Evolutionary conservation across 2,888 invertebrate species (phyloP).

Genomic region (Hedychridium roseum): DNA sequence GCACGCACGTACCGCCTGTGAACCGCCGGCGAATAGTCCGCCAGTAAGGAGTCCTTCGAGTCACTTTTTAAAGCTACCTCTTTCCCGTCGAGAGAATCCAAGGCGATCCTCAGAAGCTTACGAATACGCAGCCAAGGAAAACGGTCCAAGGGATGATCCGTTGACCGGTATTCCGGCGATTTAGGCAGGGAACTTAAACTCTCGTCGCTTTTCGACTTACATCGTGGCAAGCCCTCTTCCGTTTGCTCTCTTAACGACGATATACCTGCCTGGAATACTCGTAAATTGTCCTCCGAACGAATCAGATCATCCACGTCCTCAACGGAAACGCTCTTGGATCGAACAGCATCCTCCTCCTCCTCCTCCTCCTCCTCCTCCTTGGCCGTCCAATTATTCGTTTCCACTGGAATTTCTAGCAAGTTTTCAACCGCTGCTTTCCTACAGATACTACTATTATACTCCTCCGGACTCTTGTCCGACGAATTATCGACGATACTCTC

Average conservation of each 20-base stretch:
- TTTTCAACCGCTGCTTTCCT: too few relatives aligned
- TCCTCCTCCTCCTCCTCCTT: slow-evolving; percentile 2
- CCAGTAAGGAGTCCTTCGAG: slow-evolving; percentile 4
- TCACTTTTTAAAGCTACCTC: too few relatives aligned
- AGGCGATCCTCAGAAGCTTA: too few relatives aligned
- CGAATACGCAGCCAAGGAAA: too few relatives aligned
- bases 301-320: slow-evolving; percentile 53
- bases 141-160: neutral
- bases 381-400: neutral
- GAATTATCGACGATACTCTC: slow-evolving; percentile 12
- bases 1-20: slow-evolving; percentile 11
- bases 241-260: too few relatives aligned
- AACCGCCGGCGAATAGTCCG: slow-evolving; percentile 5
- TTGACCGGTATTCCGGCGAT: neutral
- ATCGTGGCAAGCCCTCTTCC: neutral
- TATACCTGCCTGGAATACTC: slow-evolving; percentile 40
- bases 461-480: neutral
- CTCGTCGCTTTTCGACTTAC: slow-evolving; percentile 18
- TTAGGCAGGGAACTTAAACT: neutral
- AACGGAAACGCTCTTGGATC: slow-evolving; percentile 46
- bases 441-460: too few relatives aligned
- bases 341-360: slow-evolving; percentile 28
- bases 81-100: neutral
- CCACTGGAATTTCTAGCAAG: neutral
- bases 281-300: slow-evolving; percentile 44